Evolutionary conservation across 2,797 vertebrate genomes (phyloP).

Genomic region (Chromis chromis): DNA sequence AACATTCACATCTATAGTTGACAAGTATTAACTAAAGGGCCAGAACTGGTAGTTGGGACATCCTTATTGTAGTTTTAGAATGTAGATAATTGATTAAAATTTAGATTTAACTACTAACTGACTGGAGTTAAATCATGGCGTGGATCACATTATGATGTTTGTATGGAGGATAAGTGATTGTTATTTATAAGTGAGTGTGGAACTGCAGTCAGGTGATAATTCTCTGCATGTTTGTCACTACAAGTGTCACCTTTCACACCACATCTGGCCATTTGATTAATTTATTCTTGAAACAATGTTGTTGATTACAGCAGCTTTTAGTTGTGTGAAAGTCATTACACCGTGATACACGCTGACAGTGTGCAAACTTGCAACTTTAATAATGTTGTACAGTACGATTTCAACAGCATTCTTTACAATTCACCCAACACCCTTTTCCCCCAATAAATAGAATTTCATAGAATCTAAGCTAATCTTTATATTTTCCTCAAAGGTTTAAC

Average conservation of each 20-base stretch:
- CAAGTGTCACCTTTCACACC: too few species aligned
- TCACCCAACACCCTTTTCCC: slow-evolving; percentile 52
- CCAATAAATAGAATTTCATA: slow-evolving; percentile 77
- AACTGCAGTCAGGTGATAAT: too few species aligned
- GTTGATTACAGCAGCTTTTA: neutral
- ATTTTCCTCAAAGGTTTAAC: slow-evolving; percentile 60
- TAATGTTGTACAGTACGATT: slow-evolving; percentile 81
- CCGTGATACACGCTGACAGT: slow-evolving; percentile 53
- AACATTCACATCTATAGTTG: neutral
- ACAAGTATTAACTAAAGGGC: neutral
- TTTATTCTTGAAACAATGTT: neutral
- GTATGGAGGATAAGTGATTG: neutral
- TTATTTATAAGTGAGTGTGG: too few species aligned
- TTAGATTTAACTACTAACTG: neutral
- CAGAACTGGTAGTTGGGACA: neutral
- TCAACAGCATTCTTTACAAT: slow-evolving; percentile 80
- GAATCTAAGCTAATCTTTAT: slow-evolving; percentile 71
- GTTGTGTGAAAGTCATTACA: slow-evolving; percentile 32
- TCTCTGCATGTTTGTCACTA: too few species aligned
- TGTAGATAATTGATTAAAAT: too few species aligned
- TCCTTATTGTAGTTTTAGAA: neutral
- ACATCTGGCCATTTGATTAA: neutral
- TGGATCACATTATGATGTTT: neutral
- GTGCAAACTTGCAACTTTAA: slow-evolving; percentile 85
- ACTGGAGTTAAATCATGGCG: neutral